A percentile compares a stretch with the other conserved stretches of the same genome.
Conservation (phyloP, 1,140 invertebrate species). For the Drosophila sechellia region DNA sequence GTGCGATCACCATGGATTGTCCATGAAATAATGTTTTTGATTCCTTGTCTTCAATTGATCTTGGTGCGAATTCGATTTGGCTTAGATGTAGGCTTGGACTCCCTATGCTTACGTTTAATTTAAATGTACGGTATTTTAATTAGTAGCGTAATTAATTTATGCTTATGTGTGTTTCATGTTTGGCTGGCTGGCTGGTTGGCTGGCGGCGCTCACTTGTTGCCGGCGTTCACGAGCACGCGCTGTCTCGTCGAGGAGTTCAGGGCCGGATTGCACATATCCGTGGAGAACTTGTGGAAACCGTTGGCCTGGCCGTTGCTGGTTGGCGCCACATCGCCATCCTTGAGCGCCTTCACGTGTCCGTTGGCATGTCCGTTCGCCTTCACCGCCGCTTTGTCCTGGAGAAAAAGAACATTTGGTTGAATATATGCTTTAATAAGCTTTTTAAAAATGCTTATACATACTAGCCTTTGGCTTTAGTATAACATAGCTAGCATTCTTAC, state of each 20-base stretch:
- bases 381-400: constrained; percentile 63
- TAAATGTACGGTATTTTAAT: constrained; percentile 69
- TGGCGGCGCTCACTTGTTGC: constrained; percentile 65
- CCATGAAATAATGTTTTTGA: constrained; percentile 54
- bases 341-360: constrained; percentile 27
- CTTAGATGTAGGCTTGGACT: constrained; percentile 76
- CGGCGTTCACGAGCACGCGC: constrained; percentile 60
- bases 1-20: constrained; percentile 57
- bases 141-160: constrained; percentile 77
- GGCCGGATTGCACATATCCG: constrained; percentile 76
- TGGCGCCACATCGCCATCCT: constrained; percentile 50
- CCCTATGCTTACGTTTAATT: constrained; percentile 76
- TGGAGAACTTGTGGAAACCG: constrained; percentile 71
- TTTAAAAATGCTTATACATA: neutral
- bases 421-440: neutral
- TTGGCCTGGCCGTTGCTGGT: constrained; percentile 55
- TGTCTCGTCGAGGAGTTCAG: constrained; percentile 73
- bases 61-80: constrained; percentile 59
- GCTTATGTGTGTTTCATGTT: constrained; percentile 70
- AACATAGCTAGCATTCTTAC: constrained; percentile 22
- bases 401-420: no score
- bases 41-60: constrained; percentile 37
- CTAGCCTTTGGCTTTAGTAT: no score
- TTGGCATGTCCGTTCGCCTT: constrained; percentile 78
- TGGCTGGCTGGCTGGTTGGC: constrained; percentile 62